A percentile compares a stretch with the other conserved stretches of the same genome.
Evolutionary conservation across 2,888 invertebrate species (phyloP).

Genomic region (Exephanes ischioxanthus): DNA sequence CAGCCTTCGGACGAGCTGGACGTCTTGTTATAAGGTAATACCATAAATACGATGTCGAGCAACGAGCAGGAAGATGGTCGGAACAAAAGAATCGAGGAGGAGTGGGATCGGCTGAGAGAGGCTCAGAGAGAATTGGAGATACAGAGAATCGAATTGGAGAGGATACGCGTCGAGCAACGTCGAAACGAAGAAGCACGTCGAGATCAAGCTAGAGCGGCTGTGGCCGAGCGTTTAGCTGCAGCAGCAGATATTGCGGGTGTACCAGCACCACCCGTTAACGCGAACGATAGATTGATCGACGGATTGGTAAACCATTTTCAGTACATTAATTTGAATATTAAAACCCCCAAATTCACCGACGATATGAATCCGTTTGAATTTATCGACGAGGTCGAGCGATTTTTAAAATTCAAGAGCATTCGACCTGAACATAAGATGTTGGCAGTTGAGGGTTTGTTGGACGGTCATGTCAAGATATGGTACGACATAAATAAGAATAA

Average conservation of each 20-base stretch:
- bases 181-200: neutral
- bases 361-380: slow-evolving; percentile 45
- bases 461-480: slow-evolving; percentile 48
- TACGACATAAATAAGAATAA: slow-evolving; percentile 24
- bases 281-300: slow-evolving; percentile 6
- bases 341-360: slow-evolving; percentile 48
- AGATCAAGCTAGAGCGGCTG: neutral
- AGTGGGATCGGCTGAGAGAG: neutral
- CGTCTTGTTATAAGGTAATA: too few relatives aligned
- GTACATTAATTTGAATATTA: slow-evolving; percentile 46
- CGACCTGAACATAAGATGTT: slow-evolving; percentile 24
- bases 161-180: neutral
- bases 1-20: too few relatives aligned
- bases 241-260: neutral
- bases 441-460: slow-evolving; percentile 41
- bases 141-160: slow-evolving; percentile 8
- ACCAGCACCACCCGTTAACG: neutral
- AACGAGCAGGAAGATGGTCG: neutral
- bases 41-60: slow-evolving; percentile 1
- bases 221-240: neutral
- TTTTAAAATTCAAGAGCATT: slow-evolving; percentile 50
- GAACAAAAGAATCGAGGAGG: neutral
- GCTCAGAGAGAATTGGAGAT: slow-evolving; percentile 6
- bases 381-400: slow-evolving; percentile 42
- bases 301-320: slow-evolving; percentile 52